Conservation (phyloP, 2,888 invertebrate genomes). For the Acanthosepion lycidas region DNA sequence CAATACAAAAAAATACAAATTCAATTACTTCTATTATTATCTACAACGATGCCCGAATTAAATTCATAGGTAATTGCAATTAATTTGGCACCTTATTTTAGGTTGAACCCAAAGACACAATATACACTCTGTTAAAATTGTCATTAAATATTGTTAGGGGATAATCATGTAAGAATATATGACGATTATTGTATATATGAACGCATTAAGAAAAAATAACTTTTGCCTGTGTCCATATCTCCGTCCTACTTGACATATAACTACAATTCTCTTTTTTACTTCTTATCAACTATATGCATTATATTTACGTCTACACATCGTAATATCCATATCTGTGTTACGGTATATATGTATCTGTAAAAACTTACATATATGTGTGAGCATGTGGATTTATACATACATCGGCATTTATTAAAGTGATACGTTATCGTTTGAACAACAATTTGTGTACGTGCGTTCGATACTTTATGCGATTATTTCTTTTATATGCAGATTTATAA, state of each 20-base stretch:
- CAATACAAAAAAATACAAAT: not conserved
- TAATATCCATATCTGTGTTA: not conserved
- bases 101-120: not conserved
- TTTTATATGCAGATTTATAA: not conserved
- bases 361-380: not conserved
- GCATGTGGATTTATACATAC: not conserved
- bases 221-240: no score
- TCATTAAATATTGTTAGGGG: not conserved
- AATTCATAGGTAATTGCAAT: not conserved
- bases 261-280: no score
- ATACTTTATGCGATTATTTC: not conserved
- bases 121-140: not conserved
- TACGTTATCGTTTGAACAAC: no score
- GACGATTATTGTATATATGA: not conserved
- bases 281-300: not conserved
- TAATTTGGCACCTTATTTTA: not conserved
- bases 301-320: not conserved
- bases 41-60: not conserved
- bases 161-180: not conserved
- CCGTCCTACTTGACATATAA: no score
- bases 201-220: not conserved
- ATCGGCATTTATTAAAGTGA: not conserved
- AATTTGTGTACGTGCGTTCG: not conserved
- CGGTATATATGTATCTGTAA: not conserved
- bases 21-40: not conserved